Evolutionary conservation across 2,888 invertebrate genomes (phyloP).

Genomic region (Octonoba sinensis): DNA sequence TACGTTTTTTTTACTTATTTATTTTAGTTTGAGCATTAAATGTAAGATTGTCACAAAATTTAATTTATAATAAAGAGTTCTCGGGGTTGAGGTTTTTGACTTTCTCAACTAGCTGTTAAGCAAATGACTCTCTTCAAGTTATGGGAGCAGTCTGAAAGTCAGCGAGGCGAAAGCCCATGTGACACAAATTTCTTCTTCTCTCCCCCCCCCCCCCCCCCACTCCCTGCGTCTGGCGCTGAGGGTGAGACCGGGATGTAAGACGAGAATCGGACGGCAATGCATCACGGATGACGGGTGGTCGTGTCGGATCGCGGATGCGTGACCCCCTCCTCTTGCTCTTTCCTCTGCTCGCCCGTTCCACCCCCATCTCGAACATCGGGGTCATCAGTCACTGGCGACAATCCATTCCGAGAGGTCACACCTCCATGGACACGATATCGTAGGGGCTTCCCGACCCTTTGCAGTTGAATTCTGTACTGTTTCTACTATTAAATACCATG

Average conservation of each 20-base stretch:
- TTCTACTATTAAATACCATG: background rate
- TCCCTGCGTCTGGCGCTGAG: background rate
- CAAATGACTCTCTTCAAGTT: no score
- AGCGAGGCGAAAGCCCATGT: no score
- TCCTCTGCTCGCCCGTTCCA: conserved; percentile 25
- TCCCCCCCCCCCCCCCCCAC: background rate
- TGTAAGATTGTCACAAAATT: no score
- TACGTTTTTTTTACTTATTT: no score
- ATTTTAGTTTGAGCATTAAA: no score
- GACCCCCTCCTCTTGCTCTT: conserved; percentile 54
- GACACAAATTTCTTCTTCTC: background rate
- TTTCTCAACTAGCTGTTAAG: no score
- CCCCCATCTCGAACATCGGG: conserved; percentile 66
- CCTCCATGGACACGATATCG: conserved; percentile 46
- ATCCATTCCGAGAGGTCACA: conserved; percentile 54
- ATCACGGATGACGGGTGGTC: conserved; percentile 49
- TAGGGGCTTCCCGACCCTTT: background rate
- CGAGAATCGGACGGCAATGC: conserved; percentile 25
- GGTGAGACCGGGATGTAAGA: conserved; percentile 24
- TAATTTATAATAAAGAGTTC: no score
- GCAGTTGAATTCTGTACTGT: background rate
- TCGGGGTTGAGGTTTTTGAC: no score
- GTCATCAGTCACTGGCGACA: conserved; percentile 61
- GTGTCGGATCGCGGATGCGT: conserved; percentile 49
- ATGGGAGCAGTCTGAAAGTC: no score